Conservation (phyloP, 2,888 invertebrate species). For the Cerastoderma edule region DNA sequence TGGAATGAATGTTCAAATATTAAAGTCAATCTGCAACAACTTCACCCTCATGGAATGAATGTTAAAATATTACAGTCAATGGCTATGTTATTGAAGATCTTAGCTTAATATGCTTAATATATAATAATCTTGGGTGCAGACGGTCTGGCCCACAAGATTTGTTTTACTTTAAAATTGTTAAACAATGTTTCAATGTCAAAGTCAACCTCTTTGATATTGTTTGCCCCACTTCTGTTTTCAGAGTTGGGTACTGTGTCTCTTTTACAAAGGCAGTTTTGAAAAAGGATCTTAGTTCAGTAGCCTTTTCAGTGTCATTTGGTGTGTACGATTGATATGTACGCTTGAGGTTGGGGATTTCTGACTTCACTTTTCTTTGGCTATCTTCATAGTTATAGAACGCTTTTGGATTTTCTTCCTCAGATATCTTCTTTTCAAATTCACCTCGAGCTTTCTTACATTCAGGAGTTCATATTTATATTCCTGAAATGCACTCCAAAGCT, state of each 20-base stretch:
- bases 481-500: too few relatives aligned
- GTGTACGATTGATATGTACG: neutral
- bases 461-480: too few relatives aligned
- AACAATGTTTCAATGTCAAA: neutral
- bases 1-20: too few relatives aligned
- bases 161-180: constrained; percentile 3
- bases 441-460: constrained; percentile 28
- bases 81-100: neutral
- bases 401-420: constrained; percentile 19
- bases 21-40: too few relatives aligned
- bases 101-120: too few relatives aligned
- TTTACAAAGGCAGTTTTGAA: constrained; percentile 17
- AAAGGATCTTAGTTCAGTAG: constrained; percentile 19
- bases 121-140: constrained; percentile 5
- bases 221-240: constrained; percentile 21
- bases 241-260: neutral
- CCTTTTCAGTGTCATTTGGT: constrained; percentile 18
- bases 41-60: too few relatives aligned
- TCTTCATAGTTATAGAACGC: constrained; percentile 28
- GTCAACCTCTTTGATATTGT: neutral
- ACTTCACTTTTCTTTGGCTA: constrained; percentile 11
- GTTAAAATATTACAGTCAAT: too few relatives aligned
- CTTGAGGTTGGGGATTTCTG: constrained; percentile 15
- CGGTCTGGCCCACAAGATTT: constrained; percentile 20
- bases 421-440: constrained; percentile 14